phyloP scores from a whole-genome alignment of 1,140 invertebrate genomes.

The Littorina saxatilis region DNA sequence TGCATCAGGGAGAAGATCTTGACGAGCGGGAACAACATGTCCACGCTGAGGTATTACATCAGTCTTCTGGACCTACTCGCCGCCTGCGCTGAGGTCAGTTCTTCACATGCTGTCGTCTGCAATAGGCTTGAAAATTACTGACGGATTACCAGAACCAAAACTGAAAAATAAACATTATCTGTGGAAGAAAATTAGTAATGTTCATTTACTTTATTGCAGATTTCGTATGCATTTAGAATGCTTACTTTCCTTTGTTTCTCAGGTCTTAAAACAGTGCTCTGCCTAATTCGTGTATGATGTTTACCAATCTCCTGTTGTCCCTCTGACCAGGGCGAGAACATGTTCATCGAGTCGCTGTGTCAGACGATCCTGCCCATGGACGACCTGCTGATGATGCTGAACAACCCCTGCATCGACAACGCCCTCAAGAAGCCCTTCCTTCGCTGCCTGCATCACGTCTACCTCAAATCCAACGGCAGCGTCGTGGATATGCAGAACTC shows the following conservation, averaged over 20 bases:
- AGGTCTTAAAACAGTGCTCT: too few relatives aligned
- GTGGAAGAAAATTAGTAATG: too few relatives aligned
- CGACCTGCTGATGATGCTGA: constrained; percentile 72
- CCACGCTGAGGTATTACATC: constrained; percentile 66
- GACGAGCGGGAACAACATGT: constrained; percentile 57
- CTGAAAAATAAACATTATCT: too few relatives aligned
- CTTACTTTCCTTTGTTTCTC: too few relatives aligned
- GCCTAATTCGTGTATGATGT: too few relatives aligned
- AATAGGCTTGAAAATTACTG: too few relatives aligned
- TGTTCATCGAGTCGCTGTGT: constrained; percentile 75
- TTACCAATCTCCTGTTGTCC: too few relatives aligned
- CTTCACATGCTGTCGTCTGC: too few relatives aligned
- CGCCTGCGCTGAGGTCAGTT: constrained; percentile 68
- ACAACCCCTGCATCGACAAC: constrained; percentile 71
- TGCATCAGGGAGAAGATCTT: constrained; percentile 65
- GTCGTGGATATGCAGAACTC: constrained; percentile 71
- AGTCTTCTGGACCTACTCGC: constrained; percentile 68
- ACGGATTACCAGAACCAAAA: too few relatives aligned
- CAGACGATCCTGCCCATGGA: constrained; percentile 75
- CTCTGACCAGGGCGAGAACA: constrained; percentile 73
- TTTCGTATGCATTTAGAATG: too few relatives aligned
- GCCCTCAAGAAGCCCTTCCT: constrained; percentile 74
- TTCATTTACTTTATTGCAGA: too few relatives aligned
- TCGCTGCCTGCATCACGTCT: constrained; percentile 73
- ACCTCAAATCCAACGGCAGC: constrained; percentile 72